Evolutionary conservation across 2,797 vertebrate species (phyloP).

Genomic region (Leptatherina wallacei): DNA sequence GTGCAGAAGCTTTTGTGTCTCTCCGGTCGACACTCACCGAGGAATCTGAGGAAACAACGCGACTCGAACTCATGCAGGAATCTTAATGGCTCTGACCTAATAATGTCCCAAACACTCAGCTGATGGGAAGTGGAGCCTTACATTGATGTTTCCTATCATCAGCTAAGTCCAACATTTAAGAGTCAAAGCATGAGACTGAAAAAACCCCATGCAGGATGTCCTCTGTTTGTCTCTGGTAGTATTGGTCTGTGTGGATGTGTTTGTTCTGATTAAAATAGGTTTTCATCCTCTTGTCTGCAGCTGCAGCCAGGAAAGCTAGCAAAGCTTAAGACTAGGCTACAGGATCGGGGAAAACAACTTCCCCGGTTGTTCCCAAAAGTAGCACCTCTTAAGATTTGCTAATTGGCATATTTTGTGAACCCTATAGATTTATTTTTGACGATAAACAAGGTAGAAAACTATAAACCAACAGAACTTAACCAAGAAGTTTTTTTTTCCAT

Average conservation of each 20-base stretch:
- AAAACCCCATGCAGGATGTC: slow-evolving; percentile 6
- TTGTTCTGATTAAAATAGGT: background rate
- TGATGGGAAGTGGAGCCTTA: slow-evolving; percentile 46
- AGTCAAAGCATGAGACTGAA: slow-evolving; percentile 23
- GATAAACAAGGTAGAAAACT: too few species aligned
- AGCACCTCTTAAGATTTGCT: too few species aligned
- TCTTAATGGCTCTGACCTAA: slow-evolving; percentile 43
- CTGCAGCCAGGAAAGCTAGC: background rate
- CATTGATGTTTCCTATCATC: slow-evolving; percentile 43
- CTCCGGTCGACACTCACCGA: background rate
- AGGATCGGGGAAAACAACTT: background rate
- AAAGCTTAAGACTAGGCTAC: background rate
- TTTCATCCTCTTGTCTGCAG: background rate
- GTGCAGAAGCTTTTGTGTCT: slow-evolving; percentile 11
- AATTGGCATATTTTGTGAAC: too few species aligned
- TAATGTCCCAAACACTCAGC: slow-evolving; percentile 26
- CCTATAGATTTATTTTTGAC: too few species aligned
- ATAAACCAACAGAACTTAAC: too few species aligned
- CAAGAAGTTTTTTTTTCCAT: too few species aligned
- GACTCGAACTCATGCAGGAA: slow-evolving; percentile 15
- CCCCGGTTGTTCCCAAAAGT: too few species aligned
- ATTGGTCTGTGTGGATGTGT: background rate
- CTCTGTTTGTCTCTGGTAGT: slow-evolving; percentile 1
- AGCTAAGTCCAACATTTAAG: background rate
- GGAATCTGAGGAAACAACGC: background rate